Conservation (phyloP, 2,888 invertebrate genomes). For the Leptogaster cylindrica region DNA sequence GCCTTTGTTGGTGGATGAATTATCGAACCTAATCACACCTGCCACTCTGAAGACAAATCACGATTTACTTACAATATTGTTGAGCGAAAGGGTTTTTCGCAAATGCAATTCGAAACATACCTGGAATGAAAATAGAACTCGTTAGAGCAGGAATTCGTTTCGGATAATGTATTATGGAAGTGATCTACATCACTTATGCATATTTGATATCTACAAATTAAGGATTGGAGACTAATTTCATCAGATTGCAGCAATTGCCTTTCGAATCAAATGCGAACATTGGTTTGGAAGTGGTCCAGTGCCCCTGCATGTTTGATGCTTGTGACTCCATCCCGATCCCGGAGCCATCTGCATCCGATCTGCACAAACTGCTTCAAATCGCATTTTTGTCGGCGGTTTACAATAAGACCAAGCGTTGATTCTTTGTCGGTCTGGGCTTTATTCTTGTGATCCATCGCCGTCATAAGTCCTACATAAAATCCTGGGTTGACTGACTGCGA, state of each 20-base stretch:
- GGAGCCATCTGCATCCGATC: background rate
- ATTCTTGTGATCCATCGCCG: background rate
- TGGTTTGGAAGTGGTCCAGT: background rate
- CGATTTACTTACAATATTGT: too few relatives aligned
- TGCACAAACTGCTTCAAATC: conserved; percentile 15
- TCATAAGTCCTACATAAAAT: background rate
- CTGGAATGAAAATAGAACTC: conserved; percentile 9
- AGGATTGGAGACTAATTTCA: background rate
- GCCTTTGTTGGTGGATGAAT: background rate
- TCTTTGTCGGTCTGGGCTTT: conserved; percentile 17
- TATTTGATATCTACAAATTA: conserved; percentile 19
- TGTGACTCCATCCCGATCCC: background rate
- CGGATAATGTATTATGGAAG: too few relatives aligned
- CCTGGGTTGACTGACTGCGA: background rate
- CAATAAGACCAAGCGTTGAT: background rate
- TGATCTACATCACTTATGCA: too few relatives aligned
- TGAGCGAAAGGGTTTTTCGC: too few relatives aligned
- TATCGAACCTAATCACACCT: background rate
- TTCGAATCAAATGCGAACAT: background rate
- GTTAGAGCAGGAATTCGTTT: conserved; percentile 8
- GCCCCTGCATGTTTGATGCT: background rate
- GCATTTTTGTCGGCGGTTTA: conserved; percentile 22
- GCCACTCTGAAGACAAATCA: background rate
- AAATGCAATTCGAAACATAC: conserved; percentile 2
- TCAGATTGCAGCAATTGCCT: background rate